Conservation (phyloP, 2,797 vertebrate species). For the Ptychadena robeensis region DNA sequence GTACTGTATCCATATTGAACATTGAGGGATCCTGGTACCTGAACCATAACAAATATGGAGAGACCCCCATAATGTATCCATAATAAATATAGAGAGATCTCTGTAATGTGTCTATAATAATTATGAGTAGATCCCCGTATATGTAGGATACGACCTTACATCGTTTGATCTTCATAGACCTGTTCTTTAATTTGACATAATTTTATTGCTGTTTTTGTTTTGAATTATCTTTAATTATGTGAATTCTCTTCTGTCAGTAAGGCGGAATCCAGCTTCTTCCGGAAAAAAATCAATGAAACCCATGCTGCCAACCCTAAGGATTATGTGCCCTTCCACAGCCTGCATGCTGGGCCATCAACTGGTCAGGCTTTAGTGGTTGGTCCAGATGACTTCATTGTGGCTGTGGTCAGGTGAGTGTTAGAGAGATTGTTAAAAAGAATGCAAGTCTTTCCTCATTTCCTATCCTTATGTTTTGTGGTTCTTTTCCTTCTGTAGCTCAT, state of each 20-base stretch:
- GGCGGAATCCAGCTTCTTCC: conserved; percentile 81
- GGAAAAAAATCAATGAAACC: conserved; percentile 88
- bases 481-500: conserved; percentile 78
- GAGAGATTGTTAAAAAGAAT: too few relatives aligned
- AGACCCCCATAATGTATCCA: too few relatives aligned
- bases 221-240: neutral
- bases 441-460: conserved; percentile 1
- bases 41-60: too few relatives aligned
- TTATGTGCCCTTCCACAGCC: conserved; percentile 73
- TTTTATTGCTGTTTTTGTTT: neutral
- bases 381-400: conserved; percentile 93
- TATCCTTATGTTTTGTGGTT: too few relatives aligned
- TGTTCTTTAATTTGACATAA: too few relatives aligned
- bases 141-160: too few relatives aligned
- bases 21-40: too few relatives aligned
- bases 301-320: conserved; percentile 77
- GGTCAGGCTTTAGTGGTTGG: conserved; percentile 96
- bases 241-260: conserved; percentile 76
- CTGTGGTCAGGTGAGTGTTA: conserved; percentile 85
- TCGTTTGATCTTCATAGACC: too few relatives aligned
- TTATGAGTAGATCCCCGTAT: too few relatives aligned
- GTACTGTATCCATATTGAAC: too few relatives aligned
- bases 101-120: too few relatives aligned
- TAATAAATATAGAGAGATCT: too few relatives aligned
- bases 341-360: conserved; percentile 77